Evolutionary conservation across 64 coral and sea anemone genomes (phyloP).

Genomic region (Porites australiensis): DNA sequence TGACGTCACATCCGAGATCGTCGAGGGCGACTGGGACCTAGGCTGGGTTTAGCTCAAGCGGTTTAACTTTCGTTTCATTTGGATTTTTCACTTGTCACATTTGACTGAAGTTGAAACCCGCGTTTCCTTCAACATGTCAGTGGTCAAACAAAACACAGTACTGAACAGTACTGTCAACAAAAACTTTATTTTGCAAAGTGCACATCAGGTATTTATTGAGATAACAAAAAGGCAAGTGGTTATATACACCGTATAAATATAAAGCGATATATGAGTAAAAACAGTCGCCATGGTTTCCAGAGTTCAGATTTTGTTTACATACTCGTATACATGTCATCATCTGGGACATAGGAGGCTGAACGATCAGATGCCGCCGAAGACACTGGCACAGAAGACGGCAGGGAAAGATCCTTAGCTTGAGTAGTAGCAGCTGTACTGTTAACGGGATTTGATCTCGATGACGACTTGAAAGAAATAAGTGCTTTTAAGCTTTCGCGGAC

Average conservation of each 20-base stretch:
- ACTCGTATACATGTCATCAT: not conserved
- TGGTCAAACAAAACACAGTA: too few species aligned
- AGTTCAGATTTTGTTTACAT: not conserved
- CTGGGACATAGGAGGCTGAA: not conserved
- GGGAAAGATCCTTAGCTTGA: not conserved
- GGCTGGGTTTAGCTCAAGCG: too few species aligned
- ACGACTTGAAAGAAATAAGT: not conserved
- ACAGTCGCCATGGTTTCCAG: too few species aligned
- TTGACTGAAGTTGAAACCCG: too few species aligned
- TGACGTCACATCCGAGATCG: too few species aligned
- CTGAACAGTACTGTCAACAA: too few species aligned
- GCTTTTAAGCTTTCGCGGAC: constrained; percentile 15
- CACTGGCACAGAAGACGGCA: not conserved
- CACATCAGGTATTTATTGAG: not conserved
- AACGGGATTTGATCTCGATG: not conserved
- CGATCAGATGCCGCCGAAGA: constrained; percentile 18
- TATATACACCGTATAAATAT: not conserved
- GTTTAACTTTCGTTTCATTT: too few species aligned
- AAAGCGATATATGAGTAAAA: not conserved
- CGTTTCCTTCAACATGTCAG: too few species aligned
- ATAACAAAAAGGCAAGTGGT: not conserved
- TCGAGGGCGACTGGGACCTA: too few species aligned
- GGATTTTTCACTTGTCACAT: too few species aligned
- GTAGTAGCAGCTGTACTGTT: not conserved
- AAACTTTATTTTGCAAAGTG: too few species aligned